Percentiles rank a stretch among this genome's conserved stretches.
These are phyloP conservation scores for Fregata magnificens DNA, from an alignment of 2,113 vertebrate species.

Conservation along the genomic window DNA sequence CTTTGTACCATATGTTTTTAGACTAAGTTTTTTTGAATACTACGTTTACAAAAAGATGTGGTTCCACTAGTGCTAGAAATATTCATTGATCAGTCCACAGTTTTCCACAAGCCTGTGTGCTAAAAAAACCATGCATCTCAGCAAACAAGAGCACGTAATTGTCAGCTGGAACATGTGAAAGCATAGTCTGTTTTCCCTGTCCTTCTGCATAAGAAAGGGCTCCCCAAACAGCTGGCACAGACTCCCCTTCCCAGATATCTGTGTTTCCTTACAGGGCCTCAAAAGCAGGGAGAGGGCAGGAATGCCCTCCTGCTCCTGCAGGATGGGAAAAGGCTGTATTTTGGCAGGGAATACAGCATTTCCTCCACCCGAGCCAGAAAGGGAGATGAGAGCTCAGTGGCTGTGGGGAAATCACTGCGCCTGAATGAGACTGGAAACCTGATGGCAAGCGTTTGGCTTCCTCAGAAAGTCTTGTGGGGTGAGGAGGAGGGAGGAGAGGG, in stretches of 20 bases:
- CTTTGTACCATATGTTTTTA: neutral
- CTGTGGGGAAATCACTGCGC: rapidly evolving
- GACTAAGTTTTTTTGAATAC: neutral
- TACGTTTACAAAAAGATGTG: neutral
- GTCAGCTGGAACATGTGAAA: neutral
- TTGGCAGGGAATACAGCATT: neutral
- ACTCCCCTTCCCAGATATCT: neutral
- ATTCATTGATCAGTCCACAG: neutral
- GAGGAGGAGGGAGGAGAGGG: neutral
- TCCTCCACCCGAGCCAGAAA: neutral
- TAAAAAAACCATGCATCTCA: neutral
- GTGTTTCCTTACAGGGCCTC: neutral
- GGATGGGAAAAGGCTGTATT: neutral
- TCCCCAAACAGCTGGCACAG: neutral
- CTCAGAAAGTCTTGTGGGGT: neutral
- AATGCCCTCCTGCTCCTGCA: neutral
- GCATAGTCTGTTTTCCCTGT: neutral
- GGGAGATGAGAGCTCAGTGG: neutral
- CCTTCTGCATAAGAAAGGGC: neutral
- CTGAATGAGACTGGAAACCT: neutral
- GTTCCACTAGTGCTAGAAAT: neutral
- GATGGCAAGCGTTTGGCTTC: neutral
- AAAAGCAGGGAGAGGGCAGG: neutral
- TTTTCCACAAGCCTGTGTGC: neutral
- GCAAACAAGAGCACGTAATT: neutral